Conservation (phyloP, 2,888 invertebrate species). For the Latrodectus hesperus region DNA sequence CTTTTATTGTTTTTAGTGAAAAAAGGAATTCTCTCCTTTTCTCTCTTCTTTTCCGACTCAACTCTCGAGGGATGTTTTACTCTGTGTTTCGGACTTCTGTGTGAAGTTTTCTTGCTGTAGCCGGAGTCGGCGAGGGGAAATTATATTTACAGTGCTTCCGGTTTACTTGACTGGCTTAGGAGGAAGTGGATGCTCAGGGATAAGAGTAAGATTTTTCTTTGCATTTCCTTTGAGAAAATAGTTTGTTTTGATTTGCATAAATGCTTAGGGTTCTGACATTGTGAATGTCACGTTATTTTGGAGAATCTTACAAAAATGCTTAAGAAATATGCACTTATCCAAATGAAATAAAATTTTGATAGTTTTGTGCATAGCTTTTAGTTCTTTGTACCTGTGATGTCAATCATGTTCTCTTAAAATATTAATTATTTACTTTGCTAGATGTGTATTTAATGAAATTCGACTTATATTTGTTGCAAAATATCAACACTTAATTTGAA, state of each 20-base stretch:
- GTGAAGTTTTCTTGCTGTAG: slow-evolving; percentile 1
- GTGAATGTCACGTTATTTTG: slow-evolving; percentile 48
- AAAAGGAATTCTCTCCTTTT: neutral
- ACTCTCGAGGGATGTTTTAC: neutral
- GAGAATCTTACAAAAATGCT: too few relatives aligned
- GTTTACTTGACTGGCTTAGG: neutral
- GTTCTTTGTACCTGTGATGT: too few relatives aligned
- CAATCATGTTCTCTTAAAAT: too few relatives aligned
- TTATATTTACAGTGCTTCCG: neutral
- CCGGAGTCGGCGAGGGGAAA: neutral
- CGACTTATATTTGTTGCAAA: too few relatives aligned
- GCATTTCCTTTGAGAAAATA: neutral
- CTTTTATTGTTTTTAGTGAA: neutral
- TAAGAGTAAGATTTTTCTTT: too few relatives aligned
- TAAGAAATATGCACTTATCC: too few relatives aligned
- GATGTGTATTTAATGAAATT: too few relatives aligned
- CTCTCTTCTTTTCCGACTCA: neutral
- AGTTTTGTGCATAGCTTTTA: too few relatives aligned
- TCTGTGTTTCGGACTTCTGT: neutral
- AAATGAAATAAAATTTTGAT: too few relatives aligned
- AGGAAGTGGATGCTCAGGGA: neutral
- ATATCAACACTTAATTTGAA: too few relatives aligned
- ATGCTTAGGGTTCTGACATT: slow-evolving; percentile 38
- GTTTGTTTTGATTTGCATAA: neutral
- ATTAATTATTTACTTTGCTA: too few relatives aligned